These are phyloP conservation scores for Syrmaticus mikado DNA, from an alignment of 2,113 vertebrate species.

Conservation along the genomic window DNA sequence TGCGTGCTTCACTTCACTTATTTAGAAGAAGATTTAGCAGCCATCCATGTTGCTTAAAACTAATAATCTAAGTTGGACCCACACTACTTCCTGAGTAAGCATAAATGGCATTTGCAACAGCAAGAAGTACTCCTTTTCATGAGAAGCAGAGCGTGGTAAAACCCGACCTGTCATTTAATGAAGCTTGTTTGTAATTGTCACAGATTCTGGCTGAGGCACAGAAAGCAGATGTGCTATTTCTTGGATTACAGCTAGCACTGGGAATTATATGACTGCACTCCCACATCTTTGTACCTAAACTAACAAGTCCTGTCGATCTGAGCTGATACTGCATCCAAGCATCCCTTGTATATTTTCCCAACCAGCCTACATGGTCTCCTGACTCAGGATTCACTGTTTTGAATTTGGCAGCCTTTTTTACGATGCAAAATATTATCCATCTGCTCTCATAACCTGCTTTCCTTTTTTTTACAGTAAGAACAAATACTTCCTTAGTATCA, in stretches of 20 bases:
- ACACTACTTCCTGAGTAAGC: neutral
- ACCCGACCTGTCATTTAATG: neutral
- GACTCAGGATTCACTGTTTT: neutral
- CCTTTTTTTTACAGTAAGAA: neutral
- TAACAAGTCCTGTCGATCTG: neutral
- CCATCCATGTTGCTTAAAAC: neutral
- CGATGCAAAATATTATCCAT: neutral
- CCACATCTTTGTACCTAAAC: neutral
- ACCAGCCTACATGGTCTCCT: accelerated
- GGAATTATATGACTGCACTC: neutral
- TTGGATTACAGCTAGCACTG: neutral
- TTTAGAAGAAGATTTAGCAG: neutral
- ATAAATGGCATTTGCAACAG: neutral
- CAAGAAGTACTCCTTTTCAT: neutral
- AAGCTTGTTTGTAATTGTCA: neutral
- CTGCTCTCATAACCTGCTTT: neutral
- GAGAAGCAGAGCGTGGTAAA: neutral
- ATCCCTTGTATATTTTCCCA: neutral
- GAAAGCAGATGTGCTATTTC: neutral
- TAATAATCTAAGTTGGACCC: neutral
- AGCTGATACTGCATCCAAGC: neutral
- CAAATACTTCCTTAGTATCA: neutral
- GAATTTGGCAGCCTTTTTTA: neutral
- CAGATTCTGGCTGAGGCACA: neutral
- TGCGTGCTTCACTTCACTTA: neutral